Percentiles rank a stretch among this genome's conserved stretches.
Conservation (phyloP, 1,140 invertebrate genomes). For the Danaus melanippus region DNA sequence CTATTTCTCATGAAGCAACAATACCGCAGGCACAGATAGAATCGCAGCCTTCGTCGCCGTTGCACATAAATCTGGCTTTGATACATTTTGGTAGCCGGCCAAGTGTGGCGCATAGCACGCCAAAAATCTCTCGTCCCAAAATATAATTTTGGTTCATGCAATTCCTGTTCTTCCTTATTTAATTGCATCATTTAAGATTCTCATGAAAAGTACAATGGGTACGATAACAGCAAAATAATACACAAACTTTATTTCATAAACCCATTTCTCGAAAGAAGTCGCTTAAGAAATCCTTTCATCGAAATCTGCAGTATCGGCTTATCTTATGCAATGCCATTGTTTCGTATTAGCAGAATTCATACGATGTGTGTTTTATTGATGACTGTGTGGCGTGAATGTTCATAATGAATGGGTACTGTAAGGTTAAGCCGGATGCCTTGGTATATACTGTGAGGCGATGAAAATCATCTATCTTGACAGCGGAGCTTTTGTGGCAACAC, state of each 20-base stretch:
- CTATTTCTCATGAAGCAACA: slow-evolving; percentile 46
- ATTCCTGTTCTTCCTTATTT: slow-evolving; percentile 2
- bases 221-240: no score
- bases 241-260: no score
- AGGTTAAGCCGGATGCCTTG: slow-evolving; percentile 17
- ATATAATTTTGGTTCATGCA: slow-evolving; percentile 17
- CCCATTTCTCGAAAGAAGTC: no score
- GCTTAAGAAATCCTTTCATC: no score
- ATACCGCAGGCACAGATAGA: slow-evolving; percentile 44
- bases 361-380: slow-evolving; percentile 25
- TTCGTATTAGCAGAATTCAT: slow-evolving; percentile 17
- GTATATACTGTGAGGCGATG: not conserved
- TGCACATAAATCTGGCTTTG: slow-evolving; percentile 67
- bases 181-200: no score
- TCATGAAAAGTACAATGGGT: no score
- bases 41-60: slow-evolving; percentile 55
- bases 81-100: slow-evolving; percentile 67
- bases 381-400: slow-evolving; percentile 9
- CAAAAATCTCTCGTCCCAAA: slow-evolving; percentile 19
- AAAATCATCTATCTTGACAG: slow-evolving; percentile 4
- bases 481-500: not conserved
- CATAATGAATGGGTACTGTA: slow-evolving; percentile 25
- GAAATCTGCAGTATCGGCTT: not conserved
- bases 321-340: slow-evolving; percentile 18
- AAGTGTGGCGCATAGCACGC: slow-evolving; percentile 38